phyloP scores from a whole-genome alignment of 2,888 invertebrate genomes.

The Melangyna quadrimaculata region DNA sequence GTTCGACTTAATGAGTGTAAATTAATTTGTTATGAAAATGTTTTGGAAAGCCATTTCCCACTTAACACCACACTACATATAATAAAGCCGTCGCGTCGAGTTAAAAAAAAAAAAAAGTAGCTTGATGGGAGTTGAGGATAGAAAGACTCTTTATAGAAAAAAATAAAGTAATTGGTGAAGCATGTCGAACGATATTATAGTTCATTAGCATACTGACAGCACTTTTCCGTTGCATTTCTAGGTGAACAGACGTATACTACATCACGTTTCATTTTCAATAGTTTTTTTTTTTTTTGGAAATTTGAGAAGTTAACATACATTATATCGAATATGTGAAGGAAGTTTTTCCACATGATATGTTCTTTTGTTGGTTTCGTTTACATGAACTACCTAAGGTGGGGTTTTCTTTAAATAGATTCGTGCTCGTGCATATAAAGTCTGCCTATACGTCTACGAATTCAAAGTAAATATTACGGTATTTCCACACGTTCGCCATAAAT shows the following conservation, averaged over 20 bases:
- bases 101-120: background rate
- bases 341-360: constrained; percentile 25
- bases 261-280: constrained; percentile 20
- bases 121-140: no score
- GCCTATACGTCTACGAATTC: background rate
- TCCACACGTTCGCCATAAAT: constrained; percentile 3
- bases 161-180: constrained; percentile 50
- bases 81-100: background rate
- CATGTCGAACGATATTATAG: constrained; percentile 51
- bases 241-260: constrained; percentile 15
- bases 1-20: constrained; percentile 19
- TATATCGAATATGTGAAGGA: constrained; percentile 7
- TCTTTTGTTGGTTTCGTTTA: background rate
- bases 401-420: constrained; percentile 8
- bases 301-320: background rate
- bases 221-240: constrained; percentile 48
- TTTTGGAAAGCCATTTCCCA: constrained; percentile 30
- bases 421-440: background rate
- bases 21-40: constrained; percentile 29
- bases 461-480: constrained; percentile 8
- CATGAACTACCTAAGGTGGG: background rate
- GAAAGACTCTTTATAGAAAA: background rate
- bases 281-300: constrained; percentile 11
- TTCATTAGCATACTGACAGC: constrained; percentile 61
- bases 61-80: background rate